These are phyloP conservation scores for Heliconius erato DNA, from an alignment of 2,888 invertebrate genomes.

Conservation along the genomic window DNA sequence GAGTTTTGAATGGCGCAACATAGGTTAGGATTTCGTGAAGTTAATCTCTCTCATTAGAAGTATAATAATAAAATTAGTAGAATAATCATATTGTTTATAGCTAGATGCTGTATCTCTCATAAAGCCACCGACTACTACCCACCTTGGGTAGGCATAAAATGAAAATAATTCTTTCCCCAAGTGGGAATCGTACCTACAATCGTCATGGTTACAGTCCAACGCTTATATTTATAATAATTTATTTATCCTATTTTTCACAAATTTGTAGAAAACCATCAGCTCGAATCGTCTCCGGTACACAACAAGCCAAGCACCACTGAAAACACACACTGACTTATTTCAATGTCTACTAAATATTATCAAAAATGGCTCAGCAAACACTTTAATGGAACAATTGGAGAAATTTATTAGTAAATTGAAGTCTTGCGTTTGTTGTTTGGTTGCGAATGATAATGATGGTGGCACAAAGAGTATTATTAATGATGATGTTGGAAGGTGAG, in stretches of 20 bases:
- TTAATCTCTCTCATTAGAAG: too few relatives aligned
- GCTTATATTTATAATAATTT: not conserved
- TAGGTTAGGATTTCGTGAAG: not conserved
- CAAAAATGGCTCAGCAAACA: slow-evolving; percentile 69
- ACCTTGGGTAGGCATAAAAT: not conserved
- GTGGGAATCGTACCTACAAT: too few relatives aligned
- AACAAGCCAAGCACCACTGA: slow-evolving; percentile 60
- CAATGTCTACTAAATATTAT: slow-evolving; percentile 76
- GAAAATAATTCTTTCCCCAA: not conserved
- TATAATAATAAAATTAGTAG: too few relatives aligned
- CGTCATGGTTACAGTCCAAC: too few relatives aligned
- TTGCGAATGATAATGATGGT: slow-evolving; percentile 59
- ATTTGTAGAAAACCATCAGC: slow-evolving; percentile 73
- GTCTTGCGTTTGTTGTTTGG: slow-evolving; percentile 72
- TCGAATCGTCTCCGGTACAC: slow-evolving; percentile 77
- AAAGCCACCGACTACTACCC: too few relatives aligned
- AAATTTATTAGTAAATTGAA: slow-evolving; percentile 72
- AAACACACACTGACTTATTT: slow-evolving; percentile 73
- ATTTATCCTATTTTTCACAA: not conserved
- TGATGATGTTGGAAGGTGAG: slow-evolving; percentile 76
- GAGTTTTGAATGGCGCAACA: not conserved
- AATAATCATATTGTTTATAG: too few relatives aligned
- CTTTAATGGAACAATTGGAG: slow-evolving; percentile 76
- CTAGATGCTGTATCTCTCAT: too few relatives aligned
- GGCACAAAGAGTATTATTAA: slow-evolving; percentile 70